A percentile compares a stretch with the other conserved stretches of the same genome.
phyloP scores from a whole-genome alignment of 2,888 invertebrate species.

The Nasonia oneida region DNA sequence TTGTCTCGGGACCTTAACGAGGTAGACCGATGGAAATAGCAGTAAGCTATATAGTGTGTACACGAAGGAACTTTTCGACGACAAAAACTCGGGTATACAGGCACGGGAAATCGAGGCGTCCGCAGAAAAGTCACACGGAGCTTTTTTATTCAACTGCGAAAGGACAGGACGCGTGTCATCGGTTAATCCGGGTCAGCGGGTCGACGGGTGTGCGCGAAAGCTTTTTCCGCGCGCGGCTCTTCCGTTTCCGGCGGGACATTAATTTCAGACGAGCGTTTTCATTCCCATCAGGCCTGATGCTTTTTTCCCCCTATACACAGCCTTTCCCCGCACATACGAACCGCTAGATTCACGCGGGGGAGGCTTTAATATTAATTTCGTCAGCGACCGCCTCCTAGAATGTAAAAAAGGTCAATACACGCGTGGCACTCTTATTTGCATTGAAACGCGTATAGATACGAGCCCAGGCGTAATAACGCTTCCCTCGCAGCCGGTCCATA shows the following conservation, averaged over 20 bases:
- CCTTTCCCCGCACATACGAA: not conserved
- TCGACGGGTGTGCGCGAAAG: not conserved
- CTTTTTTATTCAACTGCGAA: not conserved
- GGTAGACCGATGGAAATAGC: not conserved
- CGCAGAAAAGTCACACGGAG: not conserved
- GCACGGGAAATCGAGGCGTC: not conserved
- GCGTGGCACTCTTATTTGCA: not conserved
- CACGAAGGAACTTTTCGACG: too few species aligned
- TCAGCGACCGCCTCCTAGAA: not conserved
- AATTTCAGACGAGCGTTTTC: conserved; percentile 49
- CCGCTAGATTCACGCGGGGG: not conserved
- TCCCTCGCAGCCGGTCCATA: not conserved
- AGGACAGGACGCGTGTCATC: conserved; percentile 2
- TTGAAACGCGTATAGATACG: not conserved
- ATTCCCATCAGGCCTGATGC: not conserved
- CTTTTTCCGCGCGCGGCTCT: not conserved
- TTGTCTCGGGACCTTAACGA: not conserved
- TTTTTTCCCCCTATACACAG: not conserved
- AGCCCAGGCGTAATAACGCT: not conserved
- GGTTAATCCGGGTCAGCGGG: conserved; percentile 44
- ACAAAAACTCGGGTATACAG: too few species aligned
- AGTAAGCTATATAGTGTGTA: too few species aligned
- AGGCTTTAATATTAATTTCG: conserved; percentile 50
- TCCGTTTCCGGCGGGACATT: conserved; percentile 38
- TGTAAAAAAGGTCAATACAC: not conserved